A percentile compares a stretch with the other conserved stretches of the same genome.
Conservation (phyloP, 2,797 vertebrate genomes). For the Sebastes nivosus region DNA sequence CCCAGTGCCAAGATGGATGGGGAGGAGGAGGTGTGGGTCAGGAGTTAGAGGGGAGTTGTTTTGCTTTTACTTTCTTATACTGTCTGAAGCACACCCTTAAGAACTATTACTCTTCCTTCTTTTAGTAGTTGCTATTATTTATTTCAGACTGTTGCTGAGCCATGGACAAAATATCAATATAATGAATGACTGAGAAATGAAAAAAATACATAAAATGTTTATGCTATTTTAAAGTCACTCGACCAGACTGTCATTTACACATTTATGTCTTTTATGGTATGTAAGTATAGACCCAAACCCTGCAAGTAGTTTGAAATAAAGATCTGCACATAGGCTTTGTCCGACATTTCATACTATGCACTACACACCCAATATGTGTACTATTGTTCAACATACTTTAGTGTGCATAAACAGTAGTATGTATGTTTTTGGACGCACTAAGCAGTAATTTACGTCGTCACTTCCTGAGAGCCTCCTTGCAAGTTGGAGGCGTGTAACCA, state of each 20-base stretch:
- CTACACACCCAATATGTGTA: too few relatives aligned
- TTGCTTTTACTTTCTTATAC: constrained; percentile 55
- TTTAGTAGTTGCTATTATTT: neutral
- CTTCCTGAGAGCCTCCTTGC: too few relatives aligned
- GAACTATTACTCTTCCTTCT: constrained; percentile 1
- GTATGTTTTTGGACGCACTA: too few relatives aligned
- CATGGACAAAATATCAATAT: neutral
- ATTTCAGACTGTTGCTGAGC: constrained; percentile 6
- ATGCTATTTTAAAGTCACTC: neutral
- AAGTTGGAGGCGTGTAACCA: too few relatives aligned
- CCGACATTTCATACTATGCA: too few relatives aligned
- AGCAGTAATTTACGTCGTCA: too few relatives aligned
- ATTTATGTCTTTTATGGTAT: neutral
- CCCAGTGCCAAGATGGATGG: constrained; percentile 65
- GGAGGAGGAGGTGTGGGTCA: constrained; percentile 60
- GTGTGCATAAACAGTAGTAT: too few relatives aligned
- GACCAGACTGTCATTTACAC: neutral
- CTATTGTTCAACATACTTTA: too few relatives aligned
- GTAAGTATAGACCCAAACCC: neutral
- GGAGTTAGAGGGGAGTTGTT: constrained; percentile 65
- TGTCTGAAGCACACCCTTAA: constrained; percentile 13
- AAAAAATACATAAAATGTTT: neutral
- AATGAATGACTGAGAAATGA: neutral
- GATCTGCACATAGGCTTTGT: neutral
- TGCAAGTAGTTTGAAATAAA: neutral